Evolutionary conservation across 1,140 invertebrate species (phyloP).

Genomic region (Macrobrachium rosenbergii): DNA sequence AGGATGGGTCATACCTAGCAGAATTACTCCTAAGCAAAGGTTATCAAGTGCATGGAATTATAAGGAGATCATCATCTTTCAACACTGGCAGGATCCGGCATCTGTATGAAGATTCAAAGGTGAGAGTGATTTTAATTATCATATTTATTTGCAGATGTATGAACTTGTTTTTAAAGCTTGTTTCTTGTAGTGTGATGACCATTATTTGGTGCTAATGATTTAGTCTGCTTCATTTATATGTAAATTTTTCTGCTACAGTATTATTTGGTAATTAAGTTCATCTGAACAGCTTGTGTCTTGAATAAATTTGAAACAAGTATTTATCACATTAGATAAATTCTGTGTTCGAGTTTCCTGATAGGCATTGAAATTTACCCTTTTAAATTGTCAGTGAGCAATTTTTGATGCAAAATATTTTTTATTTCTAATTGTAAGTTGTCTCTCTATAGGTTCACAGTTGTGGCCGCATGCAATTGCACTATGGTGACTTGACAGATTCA

Average conservation of each 20-base stretch:
- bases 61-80: conserved; percentile 94
- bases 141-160: neutral
- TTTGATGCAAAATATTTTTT: neutral
- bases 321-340: too few species aligned
- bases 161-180: conserved; percentile 1
- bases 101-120: conserved; percentile 89
- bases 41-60: conserved; percentile 96
- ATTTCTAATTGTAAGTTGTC: neutral
- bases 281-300: too few species aligned
- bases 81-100: conserved; percentile 97
- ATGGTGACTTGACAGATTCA: conserved; percentile 99
- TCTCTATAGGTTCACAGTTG: conserved; percentile 69
- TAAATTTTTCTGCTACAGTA: too few species aligned
- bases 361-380: too few species aligned
- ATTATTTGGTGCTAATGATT: too few species aligned
- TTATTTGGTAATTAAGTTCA: too few species aligned
- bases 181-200: too few species aligned
- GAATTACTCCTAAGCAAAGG: conserved; percentile 96
- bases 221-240: too few species aligned
- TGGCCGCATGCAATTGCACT: conserved; percentile 94
- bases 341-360: too few species aligned
- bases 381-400: too few species aligned
- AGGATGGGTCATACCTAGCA: conserved; percentile 99
- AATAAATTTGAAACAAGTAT: too few species aligned
- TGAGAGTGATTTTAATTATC: conserved; percentile 74